Conservation (phyloP, 1,140 invertebrate genomes). For the Micrasema minimum region DNA sequence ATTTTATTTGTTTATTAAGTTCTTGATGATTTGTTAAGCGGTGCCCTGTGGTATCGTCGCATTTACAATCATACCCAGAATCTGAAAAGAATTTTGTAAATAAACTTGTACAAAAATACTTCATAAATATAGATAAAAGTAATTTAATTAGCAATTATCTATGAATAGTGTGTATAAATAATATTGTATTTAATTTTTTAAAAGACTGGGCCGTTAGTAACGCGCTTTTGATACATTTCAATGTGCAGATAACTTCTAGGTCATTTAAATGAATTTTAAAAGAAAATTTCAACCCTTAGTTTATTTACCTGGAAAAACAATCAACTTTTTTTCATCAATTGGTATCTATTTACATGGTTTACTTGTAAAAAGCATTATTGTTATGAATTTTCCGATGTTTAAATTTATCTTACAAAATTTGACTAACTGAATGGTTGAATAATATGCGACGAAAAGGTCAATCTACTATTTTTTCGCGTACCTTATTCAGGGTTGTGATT, state of each 20-base stretch:
- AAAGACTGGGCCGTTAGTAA: slow-evolving; percentile 49
- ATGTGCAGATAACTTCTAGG: not conserved
- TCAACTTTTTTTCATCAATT: too few relatives aligned
- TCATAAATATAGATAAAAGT: slow-evolving; percentile 12
- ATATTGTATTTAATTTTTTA: slow-evolving; percentile 53
- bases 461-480: too few relatives aligned
- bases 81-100: slow-evolving; percentile 35
- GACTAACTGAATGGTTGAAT: too few relatives aligned
- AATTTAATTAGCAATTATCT: slow-evolving; percentile 18
- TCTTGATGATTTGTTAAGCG: not conserved
- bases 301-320: too few relatives aligned
- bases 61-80: slow-evolving; percentile 33
- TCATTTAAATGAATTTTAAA: not conserved
- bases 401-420: too few relatives aligned
- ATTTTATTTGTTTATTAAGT: not conserved
- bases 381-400: too few relatives aligned
- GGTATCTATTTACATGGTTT: too few relatives aligned
- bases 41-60: slow-evolving; percentile 2
- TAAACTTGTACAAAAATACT: slow-evolving; percentile 44
- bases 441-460: too few relatives aligned
- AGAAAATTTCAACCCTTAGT: slow-evolving; percentile 14
- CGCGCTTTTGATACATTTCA: slow-evolving; percentile 24
- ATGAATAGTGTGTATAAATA: slow-evolving; percentile 27
- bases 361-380: too few relatives aligned
- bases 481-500: too few relatives aligned